Evolutionary conservation across 1,140 invertebrate species (phyloP), one percentile per base, ranked within the genome.

Genomic region (Atopsyche davidsoni): DNA sequence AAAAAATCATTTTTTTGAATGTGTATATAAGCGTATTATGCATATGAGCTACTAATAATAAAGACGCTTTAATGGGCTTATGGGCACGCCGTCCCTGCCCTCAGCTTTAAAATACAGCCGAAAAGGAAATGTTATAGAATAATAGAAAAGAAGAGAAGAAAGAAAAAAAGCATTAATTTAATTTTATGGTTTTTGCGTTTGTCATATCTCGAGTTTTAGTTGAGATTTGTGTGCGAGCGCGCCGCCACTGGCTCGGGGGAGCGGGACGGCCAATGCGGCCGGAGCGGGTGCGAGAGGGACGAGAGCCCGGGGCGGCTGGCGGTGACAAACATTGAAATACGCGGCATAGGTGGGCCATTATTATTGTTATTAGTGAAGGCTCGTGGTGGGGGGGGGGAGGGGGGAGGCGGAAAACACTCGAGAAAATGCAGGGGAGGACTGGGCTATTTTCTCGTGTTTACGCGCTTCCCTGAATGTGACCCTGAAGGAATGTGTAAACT

Each of bases 121-220:
- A 16, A 48, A 41, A 53, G 51, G 51, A 53, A 53, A 48, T 47
- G 51, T 53, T 51, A 49, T 52, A 52, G 49, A 57, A 57, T 57
- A 57, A 58, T 53, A 51, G 56, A 58, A 58, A 58, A 54, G 39
- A 46, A 44, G 51, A 53, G 51, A 46, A 63, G 64, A 64, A 62
- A 66, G 64, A 59, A 63, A 61, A 61, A 63, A 61, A 51, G 60
- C 69, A 72, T 72, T 73, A 69, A 70, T 72, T 71, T 73, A 70
- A 70, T 70, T 73, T 73, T 65, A 73, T 72, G 68, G 71, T 68
- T 71, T 68, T 69, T 72, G 68, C 67, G 68, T 72, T 67, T 73
- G 71, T 73, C 71, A 72, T 65, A 66, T 60, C 50, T 63, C 62
- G 60, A 69, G 64, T 54, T 64, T 67, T 64, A 59, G 60, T 58